These are phyloP conservation scores for Hyles vespertilio DNA, from an alignment of 1,140 invertebrate genomes.

Conservation along the genomic window DNA sequence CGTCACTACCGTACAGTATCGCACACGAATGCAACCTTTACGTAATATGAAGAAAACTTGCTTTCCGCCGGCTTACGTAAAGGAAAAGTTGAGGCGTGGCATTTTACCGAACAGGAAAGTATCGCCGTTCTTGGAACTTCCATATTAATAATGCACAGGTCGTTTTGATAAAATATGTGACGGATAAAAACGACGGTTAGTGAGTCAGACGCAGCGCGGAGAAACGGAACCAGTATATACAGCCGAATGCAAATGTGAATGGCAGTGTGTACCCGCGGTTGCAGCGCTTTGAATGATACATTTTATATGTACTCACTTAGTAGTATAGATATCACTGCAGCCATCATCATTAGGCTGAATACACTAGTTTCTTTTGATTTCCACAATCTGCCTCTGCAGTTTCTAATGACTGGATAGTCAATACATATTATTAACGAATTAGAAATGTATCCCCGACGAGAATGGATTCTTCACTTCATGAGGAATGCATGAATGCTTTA, in stretches of 20 bases:
- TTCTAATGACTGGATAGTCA: too few species aligned
- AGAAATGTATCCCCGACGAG: too few species aligned
- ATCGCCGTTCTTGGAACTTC: slow-evolving; percentile 22
- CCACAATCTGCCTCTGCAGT: too few species aligned
- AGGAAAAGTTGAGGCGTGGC: slow-evolving; percentile 24
- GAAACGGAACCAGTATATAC: slow-evolving; percentile 24
- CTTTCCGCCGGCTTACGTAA: slow-evolving; percentile 24
- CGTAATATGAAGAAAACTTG: slow-evolving; percentile 28
- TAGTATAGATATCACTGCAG: too few species aligned
- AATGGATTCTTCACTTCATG: too few species aligned
- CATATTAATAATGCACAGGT: slow-evolving; percentile 21
- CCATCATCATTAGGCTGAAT: too few species aligned
- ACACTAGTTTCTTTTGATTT: too few species aligned
- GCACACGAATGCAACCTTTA: slow-evolving; percentile 20
- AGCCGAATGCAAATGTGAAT: slow-evolving; percentile 7
- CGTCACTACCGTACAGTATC: slow-evolving; percentile 6
- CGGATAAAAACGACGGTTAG: slow-evolving; percentile 18
- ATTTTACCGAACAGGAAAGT: slow-evolving; percentile 23
- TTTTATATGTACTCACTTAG: too few species aligned
- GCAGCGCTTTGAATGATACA: too few species aligned
- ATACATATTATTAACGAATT: too few species aligned
- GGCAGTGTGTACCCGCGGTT: not conserved
- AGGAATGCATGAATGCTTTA: too few species aligned
- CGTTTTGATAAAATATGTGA: slow-evolving; percentile 29
- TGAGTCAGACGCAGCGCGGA: slow-evolving; percentile 31